A percentile compares a stretch with the other conserved stretches of the same genome.
Conservation (phyloP, 2,113 vertebrate genomes). For the Hystrix brachyura region DNA sequence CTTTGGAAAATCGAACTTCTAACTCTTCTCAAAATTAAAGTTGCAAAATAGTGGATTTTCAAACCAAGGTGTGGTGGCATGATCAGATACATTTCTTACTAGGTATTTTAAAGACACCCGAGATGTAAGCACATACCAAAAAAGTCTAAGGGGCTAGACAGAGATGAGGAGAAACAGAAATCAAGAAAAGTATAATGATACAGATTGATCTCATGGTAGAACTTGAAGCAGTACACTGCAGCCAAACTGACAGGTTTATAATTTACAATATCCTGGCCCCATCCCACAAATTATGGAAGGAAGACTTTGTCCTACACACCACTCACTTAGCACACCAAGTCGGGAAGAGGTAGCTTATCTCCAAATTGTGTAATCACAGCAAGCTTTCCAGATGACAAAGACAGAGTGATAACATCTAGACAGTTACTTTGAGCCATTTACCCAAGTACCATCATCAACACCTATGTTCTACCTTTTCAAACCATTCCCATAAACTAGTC, state of each 20-base stretch:
- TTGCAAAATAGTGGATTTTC: neutral
- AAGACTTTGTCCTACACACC: neutral
- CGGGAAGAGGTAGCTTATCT: neutral
- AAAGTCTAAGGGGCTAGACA: neutral
- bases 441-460: neutral
- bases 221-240: neutral
- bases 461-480: neutral
- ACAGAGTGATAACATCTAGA: neutral
- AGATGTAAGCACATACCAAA: neutral
- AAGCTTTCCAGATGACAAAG: neutral
- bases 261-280: neutral
- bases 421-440: neutral
- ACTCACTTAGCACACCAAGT: neutral
- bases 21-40: constrained; percentile 41
- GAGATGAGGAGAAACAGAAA: neutral
- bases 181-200: neutral
- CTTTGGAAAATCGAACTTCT: neutral
- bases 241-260: neutral
- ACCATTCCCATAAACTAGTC: neutral
- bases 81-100: neutral
- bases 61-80: neutral
- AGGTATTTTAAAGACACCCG: neutral
- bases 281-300: neutral
- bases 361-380: neutral
- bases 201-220: neutral